Conservation (phyloP, 2,797 vertebrate genomes). For the Serranus cabrilla region DNA sequence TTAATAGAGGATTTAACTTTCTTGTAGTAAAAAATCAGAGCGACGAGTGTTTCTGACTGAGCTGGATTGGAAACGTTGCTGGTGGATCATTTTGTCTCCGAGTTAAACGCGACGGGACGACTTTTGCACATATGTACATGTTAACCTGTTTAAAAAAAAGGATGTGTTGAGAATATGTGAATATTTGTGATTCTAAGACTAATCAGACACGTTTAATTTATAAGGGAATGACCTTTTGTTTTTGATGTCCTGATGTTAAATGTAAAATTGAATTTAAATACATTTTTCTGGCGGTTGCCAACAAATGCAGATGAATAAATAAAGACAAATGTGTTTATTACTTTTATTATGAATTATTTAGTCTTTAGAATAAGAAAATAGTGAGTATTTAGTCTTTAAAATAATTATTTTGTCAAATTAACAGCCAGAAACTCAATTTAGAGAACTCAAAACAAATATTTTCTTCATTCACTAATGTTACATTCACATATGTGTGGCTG, state of each 20-base stretch:
- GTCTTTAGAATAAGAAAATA: too few species aligned
- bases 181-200: constrained; percentile 63
- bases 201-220: constrained; percentile 80
- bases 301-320: too few species aligned
- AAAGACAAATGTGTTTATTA: too few species aligned
- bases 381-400: too few species aligned
- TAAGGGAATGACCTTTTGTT: constrained; percentile 44
- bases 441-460: too few species aligned
- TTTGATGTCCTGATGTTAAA: constrained; percentile 51
- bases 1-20: not conserved
- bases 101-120: constrained; percentile 37
- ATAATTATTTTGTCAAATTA: too few species aligned
- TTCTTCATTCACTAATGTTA: too few species aligned
- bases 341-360: too few species aligned
- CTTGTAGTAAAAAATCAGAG: constrained; percentile 22
- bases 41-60: constrained; percentile 25
- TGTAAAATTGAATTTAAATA: constrained; percentile 67
- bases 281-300: too few species aligned
- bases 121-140: constrained; percentile 79
- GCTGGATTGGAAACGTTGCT: constrained; percentile 40
- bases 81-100: constrained; percentile 40
- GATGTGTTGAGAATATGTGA: constrained; percentile 63
- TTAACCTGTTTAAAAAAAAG: constrained; percentile 48
- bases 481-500: too few species aligned
- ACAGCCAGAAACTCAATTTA: too few species aligned